Evolutionary conservation across 1,140 invertebrate species (phyloP).

Genomic region (Spodoptera litura): DNA sequence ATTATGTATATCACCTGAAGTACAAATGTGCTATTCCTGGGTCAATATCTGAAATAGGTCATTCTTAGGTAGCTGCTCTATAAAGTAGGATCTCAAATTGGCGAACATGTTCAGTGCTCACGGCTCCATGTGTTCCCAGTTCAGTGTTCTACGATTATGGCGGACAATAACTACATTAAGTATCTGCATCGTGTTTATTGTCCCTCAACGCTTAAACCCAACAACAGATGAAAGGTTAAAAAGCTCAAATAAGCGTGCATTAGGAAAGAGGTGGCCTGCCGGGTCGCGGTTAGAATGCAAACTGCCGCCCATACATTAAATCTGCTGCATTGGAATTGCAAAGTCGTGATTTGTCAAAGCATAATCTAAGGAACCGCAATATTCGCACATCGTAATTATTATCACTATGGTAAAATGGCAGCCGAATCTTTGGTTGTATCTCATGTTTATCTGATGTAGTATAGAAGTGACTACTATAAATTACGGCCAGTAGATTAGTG

Average conservation of each 20-base stretch:
- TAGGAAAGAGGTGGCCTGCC: constrained; percentile 84
- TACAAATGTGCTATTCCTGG: too few relatives aligned
- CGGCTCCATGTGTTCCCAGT: not conserved
- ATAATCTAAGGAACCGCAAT: constrained; percentile 85
- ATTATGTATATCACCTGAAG: too few relatives aligned
- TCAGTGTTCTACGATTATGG: constrained; percentile 39
- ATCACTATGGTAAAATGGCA: constrained; percentile 80
- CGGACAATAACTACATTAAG: constrained; percentile 74
- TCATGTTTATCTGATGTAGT: constrained; percentile 57
- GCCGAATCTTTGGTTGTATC: constrained; percentile 77
- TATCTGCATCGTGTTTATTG: constrained; percentile 80
- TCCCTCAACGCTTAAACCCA: constrained; percentile 79
- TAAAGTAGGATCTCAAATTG: too few relatives aligned
- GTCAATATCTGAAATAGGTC: too few relatives aligned
- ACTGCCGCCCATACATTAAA: constrained; percentile 86
- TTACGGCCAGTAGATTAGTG: constrained; percentile 27
- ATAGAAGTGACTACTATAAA: constrained; percentile 3
- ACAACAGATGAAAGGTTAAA: constrained; percentile 85
- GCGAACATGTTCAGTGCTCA: not conserved
- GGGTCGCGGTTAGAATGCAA: constrained; percentile 85
- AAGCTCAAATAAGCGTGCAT: constrained; percentile 86
- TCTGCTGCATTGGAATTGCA: constrained; percentile 85
- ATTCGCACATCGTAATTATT: constrained; percentile 86
- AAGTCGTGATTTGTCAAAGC: constrained; percentile 86
- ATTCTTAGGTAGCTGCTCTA: too few relatives aligned